Percentiles rank a stretch among this genome's conserved stretches.
Conservation (phyloP, 1,140 invertebrate species). For the Coboldia fuscipes region DNA sequence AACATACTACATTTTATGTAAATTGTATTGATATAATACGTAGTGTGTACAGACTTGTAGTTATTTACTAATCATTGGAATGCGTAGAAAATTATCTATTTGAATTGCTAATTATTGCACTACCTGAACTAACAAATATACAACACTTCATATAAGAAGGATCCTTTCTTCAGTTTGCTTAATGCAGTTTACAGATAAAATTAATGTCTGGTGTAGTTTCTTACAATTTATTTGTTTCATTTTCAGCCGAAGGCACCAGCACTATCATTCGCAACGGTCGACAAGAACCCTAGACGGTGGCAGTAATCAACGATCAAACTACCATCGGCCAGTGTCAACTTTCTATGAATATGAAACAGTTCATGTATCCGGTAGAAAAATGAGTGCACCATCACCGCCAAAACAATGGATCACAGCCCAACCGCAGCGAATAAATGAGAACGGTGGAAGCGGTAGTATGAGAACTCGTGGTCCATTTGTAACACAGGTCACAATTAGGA, state of each 20-base stretch:
- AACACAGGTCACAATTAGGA: conserved; percentile 27
- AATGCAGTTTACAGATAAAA: too few species aligned
- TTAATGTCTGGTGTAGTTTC: too few species aligned
- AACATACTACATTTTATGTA: too few species aligned
- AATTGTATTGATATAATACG: too few species aligned
- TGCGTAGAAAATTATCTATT: too few species aligned
- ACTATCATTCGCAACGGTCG: conserved; percentile 55
- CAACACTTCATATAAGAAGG: too few species aligned
- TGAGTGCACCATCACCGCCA: conserved; percentile 8
- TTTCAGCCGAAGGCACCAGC: conserved; percentile 39
- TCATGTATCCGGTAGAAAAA: too few species aligned
- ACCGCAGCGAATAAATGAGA: conserved; percentile 6
- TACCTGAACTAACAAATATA: too few species aligned
- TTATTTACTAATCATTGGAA: too few species aligned
- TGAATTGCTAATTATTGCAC: too few species aligned
- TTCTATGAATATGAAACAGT: conserved; percentile 68
- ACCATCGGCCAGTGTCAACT: conserved; percentile 45
- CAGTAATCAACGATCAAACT: conserved; percentile 6
- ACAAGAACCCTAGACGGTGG: conserved; percentile 30
- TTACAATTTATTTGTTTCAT: conserved; percentile 10
- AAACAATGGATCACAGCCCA: conserved; percentile 6
- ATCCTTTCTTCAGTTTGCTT: too few species aligned
- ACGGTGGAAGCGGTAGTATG: conserved; percentile 13
- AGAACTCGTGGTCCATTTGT: conserved; percentile 29
- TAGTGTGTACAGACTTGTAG: too few species aligned